These are phyloP conservation scores for Athrips mouffetella DNA, from an alignment of 2,888 invertebrate species.

Conservation along the genomic window DNA sequence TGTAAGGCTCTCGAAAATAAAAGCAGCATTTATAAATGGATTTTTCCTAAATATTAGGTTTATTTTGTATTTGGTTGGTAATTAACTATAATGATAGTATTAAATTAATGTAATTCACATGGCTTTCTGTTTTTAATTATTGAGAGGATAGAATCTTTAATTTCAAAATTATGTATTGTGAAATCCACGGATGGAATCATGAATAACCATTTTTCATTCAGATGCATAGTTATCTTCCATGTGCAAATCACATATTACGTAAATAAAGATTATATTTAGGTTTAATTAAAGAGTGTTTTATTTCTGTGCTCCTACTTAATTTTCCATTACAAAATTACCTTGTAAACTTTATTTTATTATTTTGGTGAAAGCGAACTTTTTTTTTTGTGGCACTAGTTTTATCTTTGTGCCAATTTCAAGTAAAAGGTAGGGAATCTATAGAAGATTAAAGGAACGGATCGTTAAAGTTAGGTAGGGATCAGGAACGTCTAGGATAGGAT, in stretches of 20 bases:
- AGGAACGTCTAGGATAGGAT: too few species aligned
- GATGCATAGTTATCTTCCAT: constrained; percentile 56
- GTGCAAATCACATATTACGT: constrained; percentile 53
- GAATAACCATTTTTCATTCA: constrained; percentile 53
- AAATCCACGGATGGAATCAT: constrained; percentile 43
- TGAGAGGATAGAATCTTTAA: constrained; percentile 60
- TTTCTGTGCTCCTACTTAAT: constrained; percentile 15
- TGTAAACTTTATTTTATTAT: too few species aligned
- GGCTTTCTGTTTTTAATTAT: constrained; percentile 37
- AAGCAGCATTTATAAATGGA: constrained; percentile 40
- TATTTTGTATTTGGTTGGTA: constrained; percentile 25
- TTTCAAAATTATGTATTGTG: constrained; percentile 8
- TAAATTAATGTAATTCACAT: constrained; percentile 38
- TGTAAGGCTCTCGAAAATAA: constrained; percentile 22
- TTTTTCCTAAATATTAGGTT: constrained; percentile 30
- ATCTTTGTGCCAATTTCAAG: too few species aligned
- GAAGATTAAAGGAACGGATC: too few species aligned
- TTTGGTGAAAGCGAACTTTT: too few species aligned
- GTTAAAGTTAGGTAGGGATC: too few species aligned
- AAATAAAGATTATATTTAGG: constrained; percentile 67
- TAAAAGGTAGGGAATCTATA: too few species aligned
- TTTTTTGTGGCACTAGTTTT: too few species aligned
- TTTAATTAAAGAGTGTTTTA: constrained; percentile 42
- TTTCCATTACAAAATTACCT: too few species aligned
- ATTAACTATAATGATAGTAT: constrained; percentile 30